A percentile compares a stretch with the other conserved stretches of the same genome.
Evolutionary conservation across 2,888 invertebrate species (phyloP).

Genomic region (Coronaproctus castanopsis): DNA sequence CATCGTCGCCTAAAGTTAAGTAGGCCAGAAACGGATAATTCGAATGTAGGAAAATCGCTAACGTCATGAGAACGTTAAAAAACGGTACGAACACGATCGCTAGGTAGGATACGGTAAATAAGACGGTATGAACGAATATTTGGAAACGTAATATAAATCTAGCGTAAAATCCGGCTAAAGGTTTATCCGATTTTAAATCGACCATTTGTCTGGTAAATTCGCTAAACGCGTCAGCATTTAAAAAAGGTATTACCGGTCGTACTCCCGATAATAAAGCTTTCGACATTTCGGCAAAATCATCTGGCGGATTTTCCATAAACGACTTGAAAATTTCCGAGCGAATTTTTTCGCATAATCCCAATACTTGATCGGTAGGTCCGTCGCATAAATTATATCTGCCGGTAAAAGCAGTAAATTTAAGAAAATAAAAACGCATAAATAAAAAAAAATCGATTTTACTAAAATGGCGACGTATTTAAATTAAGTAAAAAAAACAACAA

Average conservation of each 20-base stretch:
- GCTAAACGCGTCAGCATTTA: constrained; percentile 36
- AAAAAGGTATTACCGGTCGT: constrained; percentile 42
- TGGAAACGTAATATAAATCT: constrained; percentile 25
- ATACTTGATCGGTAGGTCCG: constrained; percentile 18
- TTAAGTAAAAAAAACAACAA: not conserved
- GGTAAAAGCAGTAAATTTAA: constrained; percentile 2
- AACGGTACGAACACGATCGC: constrained; percentile 34
- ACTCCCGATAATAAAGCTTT: constrained; percentile 42
- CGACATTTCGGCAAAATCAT: constrained; percentile 44
- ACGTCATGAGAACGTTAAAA: constrained; percentile 38
- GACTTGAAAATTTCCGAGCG: constrained; percentile 40
- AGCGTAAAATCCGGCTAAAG: constrained; percentile 24
- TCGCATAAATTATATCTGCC: constrained; percentile 24
- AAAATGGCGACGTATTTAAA: too few relatives aligned
- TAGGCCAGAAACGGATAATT: not conserved
- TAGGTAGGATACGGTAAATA: constrained; percentile 25
- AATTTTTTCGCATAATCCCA: constrained; percentile 38
- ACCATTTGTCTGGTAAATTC: constrained; percentile 36
- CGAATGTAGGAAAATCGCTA: constrained; percentile 27
- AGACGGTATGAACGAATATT: constrained; percentile 25
- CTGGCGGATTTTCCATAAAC: constrained; percentile 35
- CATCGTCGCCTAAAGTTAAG: not conserved
- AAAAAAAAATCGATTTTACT: too few relatives aligned
- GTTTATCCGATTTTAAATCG: constrained; percentile 30
- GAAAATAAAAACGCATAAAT: not conserved